These are phyloP conservation scores for Nansenia antarctica DNA, from an alignment of 2,113 vertebrate genomes.

Conservation along the genomic window DNA sequence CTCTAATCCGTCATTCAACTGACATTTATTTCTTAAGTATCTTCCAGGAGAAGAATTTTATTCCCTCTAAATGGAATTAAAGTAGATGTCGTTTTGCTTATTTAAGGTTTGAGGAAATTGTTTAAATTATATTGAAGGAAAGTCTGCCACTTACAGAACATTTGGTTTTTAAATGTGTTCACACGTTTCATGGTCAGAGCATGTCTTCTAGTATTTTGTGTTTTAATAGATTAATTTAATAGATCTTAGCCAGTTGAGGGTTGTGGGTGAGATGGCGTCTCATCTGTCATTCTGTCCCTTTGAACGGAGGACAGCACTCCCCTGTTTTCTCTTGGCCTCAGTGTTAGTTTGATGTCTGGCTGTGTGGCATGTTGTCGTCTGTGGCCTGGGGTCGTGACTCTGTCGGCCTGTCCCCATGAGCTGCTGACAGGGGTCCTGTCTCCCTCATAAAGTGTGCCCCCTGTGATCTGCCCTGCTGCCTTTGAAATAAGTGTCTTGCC, in stretches of 20 bases:
- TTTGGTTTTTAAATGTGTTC: conserved; percentile 22
- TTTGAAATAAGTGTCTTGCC: conserved; percentile 41
- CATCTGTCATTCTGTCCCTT: conserved; percentile 6
- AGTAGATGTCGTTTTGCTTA: conserved; percentile 8
- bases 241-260: conserved; percentile 5
- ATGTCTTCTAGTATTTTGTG: not conserved
- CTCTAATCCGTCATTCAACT: conserved; percentile 43
- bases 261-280: conserved; percentile 18
- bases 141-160: not conserved
- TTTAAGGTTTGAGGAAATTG: conserved; percentile 16
- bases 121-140: conserved; percentile 10
- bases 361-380: conserved; percentile 34
- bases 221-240: not conserved
- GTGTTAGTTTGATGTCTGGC: conserved; percentile 46
- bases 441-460: conserved; percentile 42
- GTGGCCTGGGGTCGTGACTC: conserved; percentile 48
- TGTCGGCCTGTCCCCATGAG: conserved; percentile 31
- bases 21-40: conserved; percentile 34
- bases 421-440: conserved; percentile 46
- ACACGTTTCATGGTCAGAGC: no score
- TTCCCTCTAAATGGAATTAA: conserved; percentile 11
- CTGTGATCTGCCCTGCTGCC: conserved; percentile 12
- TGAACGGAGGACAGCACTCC: conserved; percentile 1
- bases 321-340: conserved; percentile 32
- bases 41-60: not conserved